Conservation (phyloP, 2,797 vertebrate species). For the Spinus olivaceus region DNA sequence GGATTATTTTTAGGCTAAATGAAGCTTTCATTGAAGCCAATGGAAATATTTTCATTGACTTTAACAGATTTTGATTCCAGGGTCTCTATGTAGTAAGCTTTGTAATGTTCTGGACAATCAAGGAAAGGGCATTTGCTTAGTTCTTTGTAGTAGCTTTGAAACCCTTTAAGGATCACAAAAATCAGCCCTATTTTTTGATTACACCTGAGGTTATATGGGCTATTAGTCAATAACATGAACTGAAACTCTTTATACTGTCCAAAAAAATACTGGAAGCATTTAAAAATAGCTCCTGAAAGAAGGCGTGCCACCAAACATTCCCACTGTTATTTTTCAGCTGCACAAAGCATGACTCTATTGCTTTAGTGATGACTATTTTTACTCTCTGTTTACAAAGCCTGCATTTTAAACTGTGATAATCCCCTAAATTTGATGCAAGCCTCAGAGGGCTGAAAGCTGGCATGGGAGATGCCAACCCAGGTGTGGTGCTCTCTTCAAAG, state of each 20-base stretch:
- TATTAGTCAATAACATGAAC: neutral
- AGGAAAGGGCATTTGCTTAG: neutral
- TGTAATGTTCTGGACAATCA: neutral
- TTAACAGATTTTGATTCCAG: neutral
- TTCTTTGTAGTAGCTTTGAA: neutral
- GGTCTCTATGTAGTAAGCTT: neutral
- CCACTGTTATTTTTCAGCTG: neutral
- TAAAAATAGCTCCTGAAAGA: conserved; percentile 11
- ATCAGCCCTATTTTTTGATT: neutral
- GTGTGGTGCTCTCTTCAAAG: conserved; percentile 57
- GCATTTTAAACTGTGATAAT: conserved; percentile 32
- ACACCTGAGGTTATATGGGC: neutral
- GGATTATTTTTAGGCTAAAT: neutral
- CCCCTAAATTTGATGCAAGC: conserved; percentile 31
- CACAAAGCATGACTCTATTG: neutral
- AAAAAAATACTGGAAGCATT: neutral
- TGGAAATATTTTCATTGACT: neutral
- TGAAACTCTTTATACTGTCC: neutral
- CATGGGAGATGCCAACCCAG: conserved; percentile 41
- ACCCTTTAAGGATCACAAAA: neutral
- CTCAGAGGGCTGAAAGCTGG: conserved; percentile 46
- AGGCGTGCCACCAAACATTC: neutral
- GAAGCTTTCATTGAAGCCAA: neutral
- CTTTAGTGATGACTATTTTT: conserved; percentile 13
- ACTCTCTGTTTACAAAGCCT: conserved; percentile 16